Evolutionary conservation across 2,113 vertebrate species (phyloP).

Genomic region (Hassar affinis): DNA sequence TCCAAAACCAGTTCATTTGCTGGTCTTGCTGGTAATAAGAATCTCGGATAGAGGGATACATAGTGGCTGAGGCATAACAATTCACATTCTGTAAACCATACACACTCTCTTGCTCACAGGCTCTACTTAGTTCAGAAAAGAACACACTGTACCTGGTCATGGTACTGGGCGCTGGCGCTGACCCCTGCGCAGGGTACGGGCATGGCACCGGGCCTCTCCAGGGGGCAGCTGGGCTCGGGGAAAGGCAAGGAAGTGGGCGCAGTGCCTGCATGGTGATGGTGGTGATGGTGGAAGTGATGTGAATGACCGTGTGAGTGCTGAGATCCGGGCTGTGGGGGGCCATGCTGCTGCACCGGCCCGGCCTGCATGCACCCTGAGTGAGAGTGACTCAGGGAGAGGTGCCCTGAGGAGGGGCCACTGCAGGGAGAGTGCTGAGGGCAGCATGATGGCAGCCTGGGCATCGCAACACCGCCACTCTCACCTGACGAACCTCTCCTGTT

Average conservation of each 20-base stretch:
- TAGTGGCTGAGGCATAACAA: neutral
- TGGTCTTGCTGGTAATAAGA: too few relatives aligned
- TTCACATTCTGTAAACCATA: neutral
- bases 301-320: constrained; percentile 80
- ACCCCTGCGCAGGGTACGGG: constrained; percentile 82
- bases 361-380: constrained; percentile 89
- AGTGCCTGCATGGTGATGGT: constrained; percentile 81
- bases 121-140: neutral
- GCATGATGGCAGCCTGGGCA: constrained; percentile 95
- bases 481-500: constrained; percentile 75
- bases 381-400: constrained; percentile 83
- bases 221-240: constrained; percentile 83
- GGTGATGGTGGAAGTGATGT: constrained; percentile 85
- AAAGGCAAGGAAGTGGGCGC: constrained; percentile 80
- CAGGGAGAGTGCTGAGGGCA: constrained; percentile 97
- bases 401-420: constrained; percentile 83
- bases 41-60: neutral
- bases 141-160: constrained; percentile 74
- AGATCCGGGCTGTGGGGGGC: constrained; percentile 76
- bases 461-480: constrained; percentile 81
- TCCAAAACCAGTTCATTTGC: neutral
- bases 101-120: neutral
- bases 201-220: constrained; percentile 85
- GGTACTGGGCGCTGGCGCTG: constrained; percentile 72
- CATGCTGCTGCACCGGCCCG: constrained; percentile 76